Evolutionary conservation across 2,888 invertebrate species (phyloP).

Genomic region (Osedax fenrisi): DNA sequence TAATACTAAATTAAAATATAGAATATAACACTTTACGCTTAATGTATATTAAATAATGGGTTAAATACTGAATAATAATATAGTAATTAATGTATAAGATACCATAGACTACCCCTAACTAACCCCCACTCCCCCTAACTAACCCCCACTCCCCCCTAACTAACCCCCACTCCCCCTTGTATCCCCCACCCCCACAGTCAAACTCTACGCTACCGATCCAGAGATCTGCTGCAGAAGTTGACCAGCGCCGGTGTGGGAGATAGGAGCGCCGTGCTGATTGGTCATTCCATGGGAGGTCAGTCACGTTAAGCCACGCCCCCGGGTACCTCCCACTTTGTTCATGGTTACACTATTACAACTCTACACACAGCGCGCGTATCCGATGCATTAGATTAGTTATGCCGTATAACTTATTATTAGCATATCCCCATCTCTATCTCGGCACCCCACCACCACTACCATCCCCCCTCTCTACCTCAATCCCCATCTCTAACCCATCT

Average conservation of each 20-base stretch:
- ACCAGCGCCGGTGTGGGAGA: constrained; percentile 66
- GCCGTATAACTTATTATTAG: no score
- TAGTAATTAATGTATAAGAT: no score
- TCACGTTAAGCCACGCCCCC: not conserved
- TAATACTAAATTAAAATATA: no score
- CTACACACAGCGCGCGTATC: no score
- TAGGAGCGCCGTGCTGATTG: constrained; percentile 75
- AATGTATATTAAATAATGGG: no score
- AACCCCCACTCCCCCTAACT: not conserved
- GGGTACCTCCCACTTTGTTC: no score
- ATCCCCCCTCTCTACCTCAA: not conserved
- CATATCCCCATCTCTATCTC: not conserved
- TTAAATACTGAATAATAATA: no score
- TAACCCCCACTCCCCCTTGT: not conserved
- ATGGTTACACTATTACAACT: no score
- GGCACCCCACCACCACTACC: not conserved
- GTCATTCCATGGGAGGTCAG: constrained; percentile 29
- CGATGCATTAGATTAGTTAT: no score
- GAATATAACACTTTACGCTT: no score
- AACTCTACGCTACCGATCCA: constrained; percentile 39
- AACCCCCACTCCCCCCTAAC: not conserved
- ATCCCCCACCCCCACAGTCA: no score
- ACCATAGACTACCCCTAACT: no score
- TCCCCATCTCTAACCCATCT: not conserved
- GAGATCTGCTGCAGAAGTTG: constrained; percentile 56